Base-by-base conservation (phyloP, 2,888 invertebrate genomes). In the Amphimallon solstitiale region DNA sequence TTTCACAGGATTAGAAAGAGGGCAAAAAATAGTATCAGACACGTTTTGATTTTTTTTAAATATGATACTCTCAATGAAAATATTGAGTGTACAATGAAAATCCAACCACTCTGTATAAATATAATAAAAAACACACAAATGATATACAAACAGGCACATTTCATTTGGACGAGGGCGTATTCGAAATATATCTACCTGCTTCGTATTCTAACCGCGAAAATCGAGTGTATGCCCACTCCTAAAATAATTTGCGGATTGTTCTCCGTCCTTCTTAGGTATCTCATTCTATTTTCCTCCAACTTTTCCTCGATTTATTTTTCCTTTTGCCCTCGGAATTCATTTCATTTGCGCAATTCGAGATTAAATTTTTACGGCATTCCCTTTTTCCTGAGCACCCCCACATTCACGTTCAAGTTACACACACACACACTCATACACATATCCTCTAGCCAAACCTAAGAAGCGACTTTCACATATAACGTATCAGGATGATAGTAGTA, bases 161-260 rank as follows among this genome's bases (percentile, higher is more conserved):
- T 40, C 4, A 40, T 56, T 40, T 40, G 56, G 40, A 56, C 56
- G 40, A 40, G 40, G 56, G 23, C 40, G 40, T 40, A 40, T 56
- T 56, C 56, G 40, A 56, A 56, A 56, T 56, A 56, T 23, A 43
- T 56, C 56, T 14, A 43, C 72, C 73, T 73, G 73, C 63, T 75
- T 74, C 68, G 74, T 74, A 76, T 76, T 73, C 75, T 54, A 49
- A 45, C 52, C 60, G 70, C 73, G 71, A 69, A 63, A 66, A 69
- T 60, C 67, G 66, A 69, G 74, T n/a, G n/a, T 74, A 73, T 74
- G 73, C 74, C 74, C 72, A 72, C 75, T 74, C 74, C 74, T 75
- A 76, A 76, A 76, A 76, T 76, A 76, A 76, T 76, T 76, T 75
- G 76, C 75, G 76, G 76, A 75, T 76, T 76, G 74, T 72, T 78